Conservation (phyloP, 2,888 invertebrate species). For the Galeruca laticollis region DNA sequence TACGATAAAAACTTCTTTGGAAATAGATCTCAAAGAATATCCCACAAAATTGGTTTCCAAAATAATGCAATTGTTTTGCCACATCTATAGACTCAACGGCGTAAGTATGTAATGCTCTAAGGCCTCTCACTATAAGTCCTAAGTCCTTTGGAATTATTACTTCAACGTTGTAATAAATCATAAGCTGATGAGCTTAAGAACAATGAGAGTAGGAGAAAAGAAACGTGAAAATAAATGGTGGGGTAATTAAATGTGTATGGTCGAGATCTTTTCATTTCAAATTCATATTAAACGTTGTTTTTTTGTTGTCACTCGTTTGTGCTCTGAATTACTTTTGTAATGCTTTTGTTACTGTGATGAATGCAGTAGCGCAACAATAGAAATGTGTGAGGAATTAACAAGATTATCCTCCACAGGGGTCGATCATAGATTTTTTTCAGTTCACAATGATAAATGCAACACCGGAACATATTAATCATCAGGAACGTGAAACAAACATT, state of each 20-base stretch:
- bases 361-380: slow-evolving; percentile 9
- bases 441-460: background rate
- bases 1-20: background rate
- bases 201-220: slow-evolving; percentile 33
- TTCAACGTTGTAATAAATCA: slow-evolving; percentile 50
- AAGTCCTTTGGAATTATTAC: slow-evolving; percentile 48
- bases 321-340: slow-evolving; percentile 12
- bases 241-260: slow-evolving; percentile 37
- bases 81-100: background rate
- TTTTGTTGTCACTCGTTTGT: slow-evolving; percentile 32
- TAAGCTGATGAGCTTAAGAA: slow-evolving; percentile 42
- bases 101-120: background rate
- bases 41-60: background rate
- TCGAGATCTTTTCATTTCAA: slow-evolving; percentile 34
- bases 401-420: background rate
- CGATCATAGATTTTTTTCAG: background rate
- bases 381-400: background rate
- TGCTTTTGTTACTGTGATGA: slow-evolving; percentile 8
- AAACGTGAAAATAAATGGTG: slow-evolving; percentile 33
- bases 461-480: background rate
- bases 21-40: background rate
- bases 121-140: slow-evolving; percentile 34
- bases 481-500: too few species aligned
- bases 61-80: slow-evolving; percentile 6
- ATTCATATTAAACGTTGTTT: slow-evolving; percentile 35